Percentiles rank a stretch among this genome's conserved stretches.
phyloP scores from a whole-genome alignment of 2,888 invertebrate species.

The Gnatocerus cornutus region DNA sequence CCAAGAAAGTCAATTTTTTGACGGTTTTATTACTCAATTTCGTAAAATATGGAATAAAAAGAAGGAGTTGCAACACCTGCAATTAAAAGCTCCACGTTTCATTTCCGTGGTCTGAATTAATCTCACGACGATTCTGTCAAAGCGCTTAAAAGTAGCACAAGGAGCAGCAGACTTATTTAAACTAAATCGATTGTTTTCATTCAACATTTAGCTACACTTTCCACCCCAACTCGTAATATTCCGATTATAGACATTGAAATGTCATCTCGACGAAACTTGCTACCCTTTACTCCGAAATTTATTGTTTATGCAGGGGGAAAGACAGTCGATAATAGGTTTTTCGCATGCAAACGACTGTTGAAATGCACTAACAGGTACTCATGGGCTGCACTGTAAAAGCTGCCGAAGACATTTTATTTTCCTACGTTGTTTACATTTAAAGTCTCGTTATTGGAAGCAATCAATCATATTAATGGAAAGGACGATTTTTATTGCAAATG shows the following conservation, averaged over 20 bases:
- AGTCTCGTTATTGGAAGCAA: conserved; percentile 19
- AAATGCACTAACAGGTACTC: conserved; percentile 28
- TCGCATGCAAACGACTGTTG: conserved; percentile 37
- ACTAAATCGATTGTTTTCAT: conserved; percentile 37
- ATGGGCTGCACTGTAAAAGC: not conserved
- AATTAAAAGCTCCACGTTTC: too few relatives aligned
- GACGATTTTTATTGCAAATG: conserved; percentile 14
- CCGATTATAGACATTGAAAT: conserved; percentile 38
- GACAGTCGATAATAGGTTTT: conserved; percentile 34
- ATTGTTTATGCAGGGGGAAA: conserved; percentile 33
- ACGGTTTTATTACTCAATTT: too few relatives aligned
- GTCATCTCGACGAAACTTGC: conserved; percentile 34
- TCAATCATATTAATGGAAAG: conserved; percentile 40
- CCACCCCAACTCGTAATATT: conserved; percentile 32
- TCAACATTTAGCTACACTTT: conserved; percentile 39
- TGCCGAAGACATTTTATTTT: too few relatives aligned
- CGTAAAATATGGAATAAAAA: too few relatives aligned
- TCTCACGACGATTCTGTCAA: too few relatives aligned
- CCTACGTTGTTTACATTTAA: too few relatives aligned
- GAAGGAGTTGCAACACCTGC: too few relatives aligned
- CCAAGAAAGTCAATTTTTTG: too few relatives aligned
- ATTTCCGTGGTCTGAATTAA: too few relatives aligned
- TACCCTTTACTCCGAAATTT: conserved; percentile 33
- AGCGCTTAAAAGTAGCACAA: too few relatives aligned
- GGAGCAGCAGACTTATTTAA: too few relatives aligned